Evolutionary conservation across 2,888 invertebrate genomes (phyloP), one percentile per base, ranked within the genome.

Genomic region (Brachypalpus laphriformis): DNA sequence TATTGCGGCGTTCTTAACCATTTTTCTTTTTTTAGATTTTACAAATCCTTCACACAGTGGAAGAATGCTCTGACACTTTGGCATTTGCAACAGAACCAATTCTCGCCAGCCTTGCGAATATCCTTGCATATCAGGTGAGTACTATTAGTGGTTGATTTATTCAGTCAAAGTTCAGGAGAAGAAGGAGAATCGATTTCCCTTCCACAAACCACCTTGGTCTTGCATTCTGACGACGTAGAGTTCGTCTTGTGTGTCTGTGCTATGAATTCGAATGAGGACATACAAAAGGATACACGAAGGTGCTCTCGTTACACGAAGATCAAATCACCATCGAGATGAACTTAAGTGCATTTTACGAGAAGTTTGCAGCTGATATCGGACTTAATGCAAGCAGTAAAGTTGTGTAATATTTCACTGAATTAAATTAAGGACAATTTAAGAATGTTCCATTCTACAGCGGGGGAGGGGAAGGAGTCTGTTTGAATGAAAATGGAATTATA

Each of bases 81-180:
- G 98, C 98, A 1, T 99, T 98, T 92, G 98, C 97, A n/a, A 95
- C 98, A 1, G 98, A 99, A 91, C 96, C 97, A 0, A 95, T 99
- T 11, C 93, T 96, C 82, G 97, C 96, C 11, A 98, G 97, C 90
- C 94, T 99, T 63, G 96, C 98, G 49, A 98, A 98, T 92, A 95
- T 98, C 86, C 93, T 98, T 89, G 96, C 97, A 45, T 96, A 94
- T 93, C 95, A 96, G 92, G 97, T 96, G 90, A 94, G 93, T 88
- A 61, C 31, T n/a, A 47, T 18, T 14, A 14, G 8, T 57, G 7
- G n/a, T 9, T 34, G 9, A 4, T 54, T 16, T 25, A 45, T 47
- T 18, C 34, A 47, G 47, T 16, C 22, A 49, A 20, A 49, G n/a
- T 49, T 37, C 31, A 40, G 9, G 7, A 4, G 2, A 14, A 25